These are phyloP conservation scores for Drosophila greeni DNA, from an alignment of 2,888 invertebrate species.

Conservation along the genomic window DNA sequence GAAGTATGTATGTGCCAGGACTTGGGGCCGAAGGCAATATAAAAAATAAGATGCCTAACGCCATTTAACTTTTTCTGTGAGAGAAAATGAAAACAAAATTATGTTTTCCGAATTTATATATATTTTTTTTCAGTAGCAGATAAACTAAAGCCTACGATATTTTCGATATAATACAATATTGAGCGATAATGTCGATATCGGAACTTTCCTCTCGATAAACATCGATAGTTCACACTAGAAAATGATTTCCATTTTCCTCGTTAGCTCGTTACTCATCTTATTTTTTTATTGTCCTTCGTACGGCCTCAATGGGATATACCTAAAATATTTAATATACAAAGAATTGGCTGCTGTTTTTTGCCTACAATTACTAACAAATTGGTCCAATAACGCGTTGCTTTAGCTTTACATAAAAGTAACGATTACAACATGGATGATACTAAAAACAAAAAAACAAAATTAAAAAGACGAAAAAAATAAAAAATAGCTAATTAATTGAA, in stretches of 20 bases:
- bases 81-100: too few species aligned
- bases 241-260: background rate
- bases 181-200: too few species aligned
- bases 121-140: background rate
- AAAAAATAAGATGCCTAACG: background rate
- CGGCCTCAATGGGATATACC: slow-evolving; percentile 1
- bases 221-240: too few species aligned
- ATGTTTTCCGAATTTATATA: background rate
- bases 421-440: slow-evolving; percentile 12
- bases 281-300: background rate
- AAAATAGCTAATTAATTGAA: slow-evolving; percentile 45
- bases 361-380: slow-evolving; percentile 39
- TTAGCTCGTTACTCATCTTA: background rate
- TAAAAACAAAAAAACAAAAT: slow-evolving; percentile 27
- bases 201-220: too few species aligned
- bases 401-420: slow-evolving; percentile 52
- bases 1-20: background rate
- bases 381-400: slow-evolving; percentile 61
- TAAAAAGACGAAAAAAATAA: slow-evolving; percentile 27
- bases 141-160: too few species aligned
- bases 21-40: background rate
- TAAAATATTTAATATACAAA: slow-evolving; percentile 40
- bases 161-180: too few species aligned
- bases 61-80: background rate
- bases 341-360: slow-evolving; percentile 39